Conservation (phyloP, 2,113 vertebrate genomes). For the Rhodinocichla rosea region DNA sequence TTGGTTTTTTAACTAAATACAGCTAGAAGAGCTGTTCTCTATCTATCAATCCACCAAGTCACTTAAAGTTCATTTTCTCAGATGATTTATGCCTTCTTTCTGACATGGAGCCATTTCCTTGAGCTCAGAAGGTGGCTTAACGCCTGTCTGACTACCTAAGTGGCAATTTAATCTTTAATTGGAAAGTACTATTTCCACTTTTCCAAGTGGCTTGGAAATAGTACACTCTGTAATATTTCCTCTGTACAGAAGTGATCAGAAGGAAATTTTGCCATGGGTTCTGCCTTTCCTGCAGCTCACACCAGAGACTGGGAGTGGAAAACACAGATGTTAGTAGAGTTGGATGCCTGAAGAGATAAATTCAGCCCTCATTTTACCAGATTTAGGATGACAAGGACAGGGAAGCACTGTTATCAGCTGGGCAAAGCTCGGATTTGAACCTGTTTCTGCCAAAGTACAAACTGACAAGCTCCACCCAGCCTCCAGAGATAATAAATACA, state of each 20-base stretch:
- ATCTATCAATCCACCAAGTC: background rate
- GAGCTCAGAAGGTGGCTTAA: background rate
- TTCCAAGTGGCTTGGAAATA: background rate
- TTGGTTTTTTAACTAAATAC: background rate
- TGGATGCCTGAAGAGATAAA: background rate
- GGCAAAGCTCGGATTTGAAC: background rate
- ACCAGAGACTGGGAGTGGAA: background rate
- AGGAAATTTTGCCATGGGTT: background rate
- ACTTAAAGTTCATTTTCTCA: background rate
- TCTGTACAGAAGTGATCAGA: background rate
- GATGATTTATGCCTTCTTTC: background rate
- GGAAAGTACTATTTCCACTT: background rate
- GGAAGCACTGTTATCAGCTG: background rate
- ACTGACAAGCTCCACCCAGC: background rate
- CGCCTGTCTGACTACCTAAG: background rate
- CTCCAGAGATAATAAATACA: background rate
- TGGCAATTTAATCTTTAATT: conserved; percentile 10
- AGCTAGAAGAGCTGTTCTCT: background rate
- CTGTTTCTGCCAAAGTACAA: background rate
- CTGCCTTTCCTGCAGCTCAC: background rate
- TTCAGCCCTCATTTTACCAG: background rate
- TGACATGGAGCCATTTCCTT: background rate
- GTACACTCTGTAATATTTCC: background rate
- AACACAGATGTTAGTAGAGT: background rate
- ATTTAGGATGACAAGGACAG: conserved; percentile 13